phyloP scores from a whole-genome alignment of 2,888 invertebrate species.

The Galerucella calmariensis region DNA sequence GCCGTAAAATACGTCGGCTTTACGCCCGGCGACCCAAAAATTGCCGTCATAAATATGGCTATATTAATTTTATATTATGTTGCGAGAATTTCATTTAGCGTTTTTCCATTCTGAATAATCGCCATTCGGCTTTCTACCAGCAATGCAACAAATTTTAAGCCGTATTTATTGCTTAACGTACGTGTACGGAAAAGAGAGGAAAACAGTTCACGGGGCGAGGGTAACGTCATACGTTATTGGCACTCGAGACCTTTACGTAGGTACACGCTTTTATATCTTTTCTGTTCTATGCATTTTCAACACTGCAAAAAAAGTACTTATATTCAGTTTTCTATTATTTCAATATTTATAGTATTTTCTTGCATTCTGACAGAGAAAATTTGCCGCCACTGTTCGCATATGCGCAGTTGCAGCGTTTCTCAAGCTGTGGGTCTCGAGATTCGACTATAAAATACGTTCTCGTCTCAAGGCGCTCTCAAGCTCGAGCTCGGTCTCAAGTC shows the following conservation, averaged over 20 bases:
- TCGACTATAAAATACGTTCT: too few relatives aligned
- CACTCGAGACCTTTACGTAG: slow-evolving; percentile 39
- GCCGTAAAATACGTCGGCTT: slow-evolving; percentile 62
- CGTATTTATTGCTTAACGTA: slow-evolving; percentile 41
- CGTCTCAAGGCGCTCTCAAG: too few relatives aligned
- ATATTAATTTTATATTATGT: slow-evolving; percentile 67
- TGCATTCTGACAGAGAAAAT: too few relatives aligned
- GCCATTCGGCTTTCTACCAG: slow-evolving; percentile 35
- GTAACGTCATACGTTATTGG: slow-evolving; percentile 41
- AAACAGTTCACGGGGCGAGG: slow-evolving; percentile 21
- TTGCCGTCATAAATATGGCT: slow-evolving; percentile 66
- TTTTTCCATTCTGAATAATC: slow-evolving; percentile 52
- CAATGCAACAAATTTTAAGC: slow-evolving; percentile 43
- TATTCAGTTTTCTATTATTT: too few relatives aligned
- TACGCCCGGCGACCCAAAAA: slow-evolving; percentile 62
- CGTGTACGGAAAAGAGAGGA: background rate
- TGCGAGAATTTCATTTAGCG: slow-evolving; percentile 58
- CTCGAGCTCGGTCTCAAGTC: too few relatives aligned
- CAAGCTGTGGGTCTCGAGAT: too few relatives aligned
- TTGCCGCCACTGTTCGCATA: too few relatives aligned
- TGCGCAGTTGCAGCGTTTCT: too few relatives aligned
- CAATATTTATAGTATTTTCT: too few relatives aligned
- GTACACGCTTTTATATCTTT: slow-evolving; percentile 29
- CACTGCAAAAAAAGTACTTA: too few relatives aligned
- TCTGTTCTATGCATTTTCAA: background rate